Evolutionary conservation across 2,888 invertebrate genomes (phyloP), one percentile per base, ranked within the genome.

Genomic region (Andrena haemorrhoa): DNA sequence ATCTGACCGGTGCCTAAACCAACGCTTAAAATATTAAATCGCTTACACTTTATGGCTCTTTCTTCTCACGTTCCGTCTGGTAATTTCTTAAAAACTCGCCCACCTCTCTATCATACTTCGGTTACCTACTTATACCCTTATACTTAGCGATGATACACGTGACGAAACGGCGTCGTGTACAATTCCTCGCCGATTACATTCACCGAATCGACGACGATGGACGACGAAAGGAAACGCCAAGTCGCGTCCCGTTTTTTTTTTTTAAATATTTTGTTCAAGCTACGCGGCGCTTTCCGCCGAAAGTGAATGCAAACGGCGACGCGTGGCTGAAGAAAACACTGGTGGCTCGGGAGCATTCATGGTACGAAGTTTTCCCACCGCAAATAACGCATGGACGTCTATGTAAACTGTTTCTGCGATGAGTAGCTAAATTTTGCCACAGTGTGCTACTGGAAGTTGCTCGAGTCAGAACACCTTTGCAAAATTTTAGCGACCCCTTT

Each of bases 11-110:
- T 82, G 73, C 73, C 83, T 81, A 75, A 86, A 87, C 82, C 88
- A 88, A 89, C 88, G 85, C 88, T 85, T 88, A 87, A 83, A 86
- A 87, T 88, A 90, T 86, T 84, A 87, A 88, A 89, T 89, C 84
- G 83, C 86, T 88, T 87, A 87, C 81, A 84, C 72, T 56, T 89
- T 87, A 85, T 47, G 65, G 58, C 73, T 70, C 60, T 82, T 73
- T 75, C 71, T 23, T 68, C 47, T 79, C 75, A 77, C 70, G 64
- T 81, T 80, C 73, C 82, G 71, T 79, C 79, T 80, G 74, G 35
- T 16, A 16, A 26, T 47, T 66, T 10, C 29, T 31, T 66, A 51
- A 63, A 35, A 66, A 51, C 26, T 53, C 75, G n/a, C 65, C 33
- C 71, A 29, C 41, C 41, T 53, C 58, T 58, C 31, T 74, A 41